phyloP scores from a whole-genome alignment of 2,113 vertebrate species.

The Corapipo altera region DNA sequence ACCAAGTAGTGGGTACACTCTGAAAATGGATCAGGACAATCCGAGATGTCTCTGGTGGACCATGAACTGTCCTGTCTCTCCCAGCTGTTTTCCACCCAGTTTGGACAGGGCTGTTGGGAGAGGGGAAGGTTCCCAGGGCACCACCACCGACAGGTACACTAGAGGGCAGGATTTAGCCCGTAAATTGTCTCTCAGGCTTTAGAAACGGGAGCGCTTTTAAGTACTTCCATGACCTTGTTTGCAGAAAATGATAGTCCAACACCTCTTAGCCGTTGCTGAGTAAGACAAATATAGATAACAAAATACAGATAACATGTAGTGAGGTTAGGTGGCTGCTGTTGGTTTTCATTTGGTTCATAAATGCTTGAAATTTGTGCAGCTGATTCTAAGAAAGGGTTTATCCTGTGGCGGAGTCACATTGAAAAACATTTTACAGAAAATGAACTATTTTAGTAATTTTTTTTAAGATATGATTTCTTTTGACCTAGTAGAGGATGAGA shows the following conservation, averaged over 20 bases:
- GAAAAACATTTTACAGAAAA: neutral
- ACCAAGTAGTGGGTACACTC: rapidly evolving
- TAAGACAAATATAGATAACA: neutral
- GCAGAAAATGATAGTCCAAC: neutral
- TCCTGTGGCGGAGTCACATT: neutral
- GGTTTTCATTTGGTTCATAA: neutral
- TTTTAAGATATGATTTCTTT: neutral
- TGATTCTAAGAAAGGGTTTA: neutral
- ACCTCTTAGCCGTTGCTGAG: neutral
- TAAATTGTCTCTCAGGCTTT: neutral
- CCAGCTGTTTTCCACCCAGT: neutral
- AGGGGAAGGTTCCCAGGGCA: neutral
- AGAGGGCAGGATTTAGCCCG: slow-evolving; percentile 53
- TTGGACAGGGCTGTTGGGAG: neutral
- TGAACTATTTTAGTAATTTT: neutral
- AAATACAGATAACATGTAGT: neutral
- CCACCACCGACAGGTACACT: neutral
- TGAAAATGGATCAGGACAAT: neutral
- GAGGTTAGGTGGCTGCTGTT: neutral
- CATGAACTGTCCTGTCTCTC: neutral
- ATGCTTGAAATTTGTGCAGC: neutral
- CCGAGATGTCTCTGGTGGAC: rapidly evolving
- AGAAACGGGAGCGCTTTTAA: neutral
- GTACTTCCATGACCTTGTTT: neutral
- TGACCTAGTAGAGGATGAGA: neutral